Percentiles rank a stretch among this genome's conserved stretches.
phyloP scores from a whole-genome alignment of 2,797 vertebrate genomes.

The Morelia viridis region DNA sequence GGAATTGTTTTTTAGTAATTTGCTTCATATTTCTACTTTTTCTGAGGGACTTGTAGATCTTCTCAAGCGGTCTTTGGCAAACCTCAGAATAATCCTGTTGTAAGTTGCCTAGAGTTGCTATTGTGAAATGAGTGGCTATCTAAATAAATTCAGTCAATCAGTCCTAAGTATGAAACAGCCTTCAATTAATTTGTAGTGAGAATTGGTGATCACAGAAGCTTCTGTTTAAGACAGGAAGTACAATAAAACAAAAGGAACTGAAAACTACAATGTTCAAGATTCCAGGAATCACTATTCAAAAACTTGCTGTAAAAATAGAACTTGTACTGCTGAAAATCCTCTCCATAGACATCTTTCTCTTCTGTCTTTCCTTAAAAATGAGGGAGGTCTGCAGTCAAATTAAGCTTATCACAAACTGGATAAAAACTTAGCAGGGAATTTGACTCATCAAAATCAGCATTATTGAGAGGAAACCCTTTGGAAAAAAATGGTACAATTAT shows the following conservation, averaged over 20 bases:
- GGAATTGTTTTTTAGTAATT: background rate
- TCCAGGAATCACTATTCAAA: background rate
- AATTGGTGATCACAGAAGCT: background rate
- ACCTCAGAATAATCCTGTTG: background rate
- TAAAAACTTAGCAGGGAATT: background rate
- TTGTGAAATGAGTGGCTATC: background rate
- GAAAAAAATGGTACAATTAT: background rate
- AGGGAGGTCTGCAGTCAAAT: background rate
- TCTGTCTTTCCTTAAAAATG: background rate
- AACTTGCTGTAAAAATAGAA: background rate
- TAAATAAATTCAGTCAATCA: background rate
- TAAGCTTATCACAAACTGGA: background rate
- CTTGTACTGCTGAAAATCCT: background rate
- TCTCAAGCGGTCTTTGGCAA: background rate
- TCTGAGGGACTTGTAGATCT: background rate
- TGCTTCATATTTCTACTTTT: background rate
- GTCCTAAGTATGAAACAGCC: background rate
- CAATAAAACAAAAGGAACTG: background rate
- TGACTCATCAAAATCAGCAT: background rate
- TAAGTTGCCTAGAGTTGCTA: background rate
- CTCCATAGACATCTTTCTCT: background rate
- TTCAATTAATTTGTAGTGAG: background rate
- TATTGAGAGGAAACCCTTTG: background rate
- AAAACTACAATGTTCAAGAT: background rate
- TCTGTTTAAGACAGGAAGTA: background rate